Percentiles rank a stretch among this genome's conserved stretches.
Conservation (phyloP, 2,888 invertebrate species). For the Asteroscopus sphinx region DNA sequence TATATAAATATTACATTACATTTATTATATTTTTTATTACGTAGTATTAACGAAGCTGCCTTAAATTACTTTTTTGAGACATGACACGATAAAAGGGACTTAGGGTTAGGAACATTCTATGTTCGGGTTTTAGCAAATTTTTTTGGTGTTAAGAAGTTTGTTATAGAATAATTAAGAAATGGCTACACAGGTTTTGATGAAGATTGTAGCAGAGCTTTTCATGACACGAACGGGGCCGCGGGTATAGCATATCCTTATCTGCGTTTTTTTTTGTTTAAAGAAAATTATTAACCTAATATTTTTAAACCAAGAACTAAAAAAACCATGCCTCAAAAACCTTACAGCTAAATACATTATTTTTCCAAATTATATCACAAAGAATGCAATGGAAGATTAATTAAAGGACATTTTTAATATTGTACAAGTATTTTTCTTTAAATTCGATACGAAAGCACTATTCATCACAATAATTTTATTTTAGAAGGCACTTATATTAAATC, state of each 20-base stretch:
- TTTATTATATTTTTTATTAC: constrained; percentile 38
- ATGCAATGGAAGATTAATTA: constrained; percentile 46
- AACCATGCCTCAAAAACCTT: constrained; percentile 32
- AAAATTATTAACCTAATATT: too few species aligned
- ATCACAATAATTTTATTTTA: constrained; percentile 49
- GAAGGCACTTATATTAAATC: constrained; percentile 44
- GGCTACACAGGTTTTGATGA: too few species aligned
- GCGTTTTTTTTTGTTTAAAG: too few species aligned
- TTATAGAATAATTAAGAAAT: too few species aligned
- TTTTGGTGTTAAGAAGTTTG: too few species aligned
- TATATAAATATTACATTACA: constrained; percentile 57
- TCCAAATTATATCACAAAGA: constrained; percentile 52
- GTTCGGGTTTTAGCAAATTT: not conserved
- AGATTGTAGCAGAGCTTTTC: too few species aligned
- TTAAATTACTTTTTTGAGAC: constrained; percentile 38
- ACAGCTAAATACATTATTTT: constrained; percentile 41
- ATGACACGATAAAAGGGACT: constrained; percentile 14
- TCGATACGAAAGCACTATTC: constrained; percentile 47
- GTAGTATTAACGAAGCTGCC: constrained; percentile 51
- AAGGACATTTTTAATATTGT: constrained; percentile 29
- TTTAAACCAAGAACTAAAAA: too few species aligned
- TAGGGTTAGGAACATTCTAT: constrained; percentile 1
- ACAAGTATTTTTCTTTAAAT: constrained; percentile 49
- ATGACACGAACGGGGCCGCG: too few species aligned
- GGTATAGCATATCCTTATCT: too few species aligned